These are phyloP conservation scores for Acanthurus tractus DNA, from an alignment of 2,797 vertebrate genomes.

Conservation along the genomic window DNA sequence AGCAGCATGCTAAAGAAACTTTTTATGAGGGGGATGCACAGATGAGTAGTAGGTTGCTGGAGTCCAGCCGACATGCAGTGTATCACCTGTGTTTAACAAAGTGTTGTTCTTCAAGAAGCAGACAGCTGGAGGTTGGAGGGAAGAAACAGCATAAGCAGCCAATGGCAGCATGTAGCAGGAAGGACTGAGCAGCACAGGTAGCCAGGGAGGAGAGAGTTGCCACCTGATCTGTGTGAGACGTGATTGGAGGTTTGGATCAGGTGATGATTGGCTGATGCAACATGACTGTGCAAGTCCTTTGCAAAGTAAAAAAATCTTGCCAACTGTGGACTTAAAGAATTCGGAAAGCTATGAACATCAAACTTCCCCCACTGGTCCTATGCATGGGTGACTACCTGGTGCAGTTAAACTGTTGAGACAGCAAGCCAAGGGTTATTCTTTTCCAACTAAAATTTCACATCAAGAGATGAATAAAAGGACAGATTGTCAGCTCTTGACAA, in stretches of 20 bases:
- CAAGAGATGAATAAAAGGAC: slow-evolving; percentile 27
- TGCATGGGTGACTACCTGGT: background rate
- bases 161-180: slow-evolving; percentile 36
- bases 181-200: slow-evolving; percentile 24
- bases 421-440: background rate
- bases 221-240: slow-evolving; percentile 3
- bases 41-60: background rate
- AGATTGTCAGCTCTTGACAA: slow-evolving; percentile 36
- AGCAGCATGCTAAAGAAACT: background rate
- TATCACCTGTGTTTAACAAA: background rate
- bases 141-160: slow-evolving; percentile 12
- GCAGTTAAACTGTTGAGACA: background rate
- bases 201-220: slow-evolving; percentile 9
- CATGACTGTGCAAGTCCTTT: slow-evolving; percentile 29
- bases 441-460: background rate
- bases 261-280: background rate
- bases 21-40: too few species aligned
- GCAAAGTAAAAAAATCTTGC: background rate
- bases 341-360: background rate
- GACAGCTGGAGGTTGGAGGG: slow-evolving; percentile 26
- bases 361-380: background rate
- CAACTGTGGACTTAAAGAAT: background rate
- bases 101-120: background rate
- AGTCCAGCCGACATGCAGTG: background rate
- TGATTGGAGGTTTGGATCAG: slow-evolving; percentile 22